These are phyloP conservation scores for Escarpia spicata DNA, from an alignment of 2,888 invertebrate species.

Conservation along the genomic window DNA sequence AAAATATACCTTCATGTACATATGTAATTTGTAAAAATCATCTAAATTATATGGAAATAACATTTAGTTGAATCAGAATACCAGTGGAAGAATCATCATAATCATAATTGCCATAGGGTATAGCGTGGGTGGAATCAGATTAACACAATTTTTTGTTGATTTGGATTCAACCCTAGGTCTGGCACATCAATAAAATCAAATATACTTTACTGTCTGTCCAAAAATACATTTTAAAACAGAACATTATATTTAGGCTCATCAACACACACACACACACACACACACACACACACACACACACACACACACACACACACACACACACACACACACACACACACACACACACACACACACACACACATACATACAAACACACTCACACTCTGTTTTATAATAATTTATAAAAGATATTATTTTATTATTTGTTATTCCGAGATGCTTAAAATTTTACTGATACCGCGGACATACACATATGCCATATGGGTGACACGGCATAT, in stretches of 20 bases:
- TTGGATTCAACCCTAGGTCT: too few relatives aligned
- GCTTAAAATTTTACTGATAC: too few relatives aligned
- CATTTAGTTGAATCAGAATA: neutral
- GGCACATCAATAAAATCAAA: neutral
- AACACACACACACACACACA: neutral
- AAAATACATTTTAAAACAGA: too few relatives aligned
- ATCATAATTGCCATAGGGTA: neutral
- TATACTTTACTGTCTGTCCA: too few relatives aligned
- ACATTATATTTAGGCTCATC: neutral
- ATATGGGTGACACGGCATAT: too few relatives aligned
- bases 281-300: too few relatives aligned
- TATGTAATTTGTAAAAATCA: too few relatives aligned
- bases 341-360: constrained; percentile 17
- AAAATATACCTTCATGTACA: neutral
- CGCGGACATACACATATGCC: neutral
- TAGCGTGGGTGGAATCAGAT: too few relatives aligned
- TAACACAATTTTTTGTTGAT: too few relatives aligned
- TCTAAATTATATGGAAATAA: too few relatives aligned
- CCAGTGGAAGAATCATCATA: neutral
- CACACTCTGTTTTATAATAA: neutral
- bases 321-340: constrained; percentile 23
- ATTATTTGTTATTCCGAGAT: too few relatives aligned
- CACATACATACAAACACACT: neutral
- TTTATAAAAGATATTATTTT: too few relatives aligned
- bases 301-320: neutral